Conservation (phyloP, 2,797 vertebrate species). For the Scyliorhinus canicula region DNA sequence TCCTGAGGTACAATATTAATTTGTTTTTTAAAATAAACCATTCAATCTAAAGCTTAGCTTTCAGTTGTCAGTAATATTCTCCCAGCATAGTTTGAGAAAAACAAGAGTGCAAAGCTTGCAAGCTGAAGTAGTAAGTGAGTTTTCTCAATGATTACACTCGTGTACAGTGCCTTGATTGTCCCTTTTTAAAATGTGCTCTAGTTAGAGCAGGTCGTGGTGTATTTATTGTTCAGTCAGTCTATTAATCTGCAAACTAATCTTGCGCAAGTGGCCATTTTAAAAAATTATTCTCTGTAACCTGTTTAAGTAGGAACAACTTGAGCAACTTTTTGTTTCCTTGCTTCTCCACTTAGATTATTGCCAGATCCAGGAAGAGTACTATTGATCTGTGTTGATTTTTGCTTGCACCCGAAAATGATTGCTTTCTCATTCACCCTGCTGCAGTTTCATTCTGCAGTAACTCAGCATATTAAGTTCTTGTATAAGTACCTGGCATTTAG, state of each 20-base stretch:
- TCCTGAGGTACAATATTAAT: background rate
- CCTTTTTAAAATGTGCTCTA: background rate
- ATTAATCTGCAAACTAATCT: background rate
- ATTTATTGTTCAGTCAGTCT: background rate
- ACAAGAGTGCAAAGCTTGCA: too few species aligned
- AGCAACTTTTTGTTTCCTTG: background rate
- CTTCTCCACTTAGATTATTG: background rate
- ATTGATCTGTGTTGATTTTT: background rate
- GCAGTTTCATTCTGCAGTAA: background rate
- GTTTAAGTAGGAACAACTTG: background rate
- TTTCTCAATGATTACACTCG: slow-evolving; percentile 1
- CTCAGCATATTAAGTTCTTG: background rate
- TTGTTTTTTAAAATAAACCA: background rate
- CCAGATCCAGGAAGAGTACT: background rate
- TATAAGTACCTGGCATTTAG: background rate
- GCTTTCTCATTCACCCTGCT: background rate
- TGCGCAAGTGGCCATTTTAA: background rate
- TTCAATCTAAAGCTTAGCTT: background rate
- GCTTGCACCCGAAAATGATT: too few species aligned
- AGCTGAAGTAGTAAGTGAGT: background rate
- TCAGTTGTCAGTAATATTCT: background rate
- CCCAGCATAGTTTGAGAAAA: background rate
- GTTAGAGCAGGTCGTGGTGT: background rate
- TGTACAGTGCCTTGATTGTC: slow-evolving; percentile 28
- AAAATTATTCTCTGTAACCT: background rate